A percentile compares a stretch with the other conserved stretches of the same genome.
Evolutionary conservation across 2,797 vertebrate species (phyloP).

Genomic region (Lagocephalus sceleratus): DNA sequence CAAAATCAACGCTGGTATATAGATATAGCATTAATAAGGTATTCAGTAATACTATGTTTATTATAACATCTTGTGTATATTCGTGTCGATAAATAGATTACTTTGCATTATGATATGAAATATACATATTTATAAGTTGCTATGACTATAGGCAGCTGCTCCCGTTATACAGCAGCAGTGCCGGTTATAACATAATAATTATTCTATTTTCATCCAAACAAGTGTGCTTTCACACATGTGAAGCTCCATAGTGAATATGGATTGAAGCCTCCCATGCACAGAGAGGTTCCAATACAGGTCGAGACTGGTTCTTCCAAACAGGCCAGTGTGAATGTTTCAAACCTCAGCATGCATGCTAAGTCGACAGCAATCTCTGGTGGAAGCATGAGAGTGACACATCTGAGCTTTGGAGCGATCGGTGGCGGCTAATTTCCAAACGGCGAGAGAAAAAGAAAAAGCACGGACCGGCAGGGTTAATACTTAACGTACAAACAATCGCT

Average conservation of each 20-base stretch:
- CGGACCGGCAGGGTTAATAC: conserved; percentile 36
- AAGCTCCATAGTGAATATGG: conserved; percentile 57
- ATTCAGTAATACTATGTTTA: conserved; percentile 77
- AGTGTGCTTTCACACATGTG: conserved; percentile 51
- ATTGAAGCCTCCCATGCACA: conserved; percentile 79
- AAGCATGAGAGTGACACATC: conserved; percentile 29
- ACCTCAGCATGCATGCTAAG: conserved; percentile 64
- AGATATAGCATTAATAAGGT: conserved; percentile 79
- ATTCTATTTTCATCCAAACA: conserved; percentile 69
- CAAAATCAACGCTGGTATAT: conserved; percentile 71
- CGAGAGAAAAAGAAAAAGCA: conserved; percentile 3
- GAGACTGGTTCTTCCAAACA: conserved; percentile 69
- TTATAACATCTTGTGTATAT: conserved; percentile 72
- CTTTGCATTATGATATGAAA: conserved; percentile 76
- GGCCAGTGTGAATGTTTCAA: conserved; percentile 56
- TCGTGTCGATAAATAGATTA: conserved; percentile 73
- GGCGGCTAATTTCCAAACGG: conserved; percentile 18
- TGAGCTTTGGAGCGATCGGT: conserved; percentile 3
- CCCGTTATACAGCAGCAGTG: conserved; percentile 44
- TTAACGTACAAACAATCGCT: conserved; percentile 32
- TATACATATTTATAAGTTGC: conserved; percentile 75
- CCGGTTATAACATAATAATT: conserved; percentile 75
- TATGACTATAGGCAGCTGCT: conserved; percentile 69
- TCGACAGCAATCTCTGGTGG: conserved; percentile 54
- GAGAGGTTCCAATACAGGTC: conserved; percentile 76